These are phyloP conservation scores for Crocidura indochinensis DNA, from an alignment of 2,797 vertebrate genomes.

Conservation along the genomic window DNA sequence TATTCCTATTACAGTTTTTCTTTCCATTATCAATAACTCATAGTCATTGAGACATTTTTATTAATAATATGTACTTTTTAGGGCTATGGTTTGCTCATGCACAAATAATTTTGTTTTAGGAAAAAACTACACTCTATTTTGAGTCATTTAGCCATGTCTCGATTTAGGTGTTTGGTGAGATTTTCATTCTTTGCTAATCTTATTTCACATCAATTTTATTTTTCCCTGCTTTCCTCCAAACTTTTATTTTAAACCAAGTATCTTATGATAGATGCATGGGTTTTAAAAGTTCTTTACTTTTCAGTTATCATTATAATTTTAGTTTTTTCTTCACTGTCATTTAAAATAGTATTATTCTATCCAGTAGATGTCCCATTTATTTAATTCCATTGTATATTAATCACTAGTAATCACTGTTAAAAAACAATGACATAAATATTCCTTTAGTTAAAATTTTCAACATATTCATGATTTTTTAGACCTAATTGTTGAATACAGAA, in stretches of 20 bases:
- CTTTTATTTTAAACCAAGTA: slow-evolving; percentile 9
- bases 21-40: slow-evolving; percentile 66
- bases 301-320: slow-evolving; percentile 32
- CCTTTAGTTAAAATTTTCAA: neutral
- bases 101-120: neutral
- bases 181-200: neutral
- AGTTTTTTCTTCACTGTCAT: neutral
- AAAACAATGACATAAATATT: slow-evolving; percentile 13
- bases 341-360: slow-evolving; percentile 24
- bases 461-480: slow-evolving; percentile 13
- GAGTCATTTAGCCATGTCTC: neutral
- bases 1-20: slow-evolving; percentile 78
- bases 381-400: neutral
- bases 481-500: neutral
- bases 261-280: neutral
- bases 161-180: neutral
- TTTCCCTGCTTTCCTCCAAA: neutral
- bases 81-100: neutral
- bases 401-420: neutral
- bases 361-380: neutral
- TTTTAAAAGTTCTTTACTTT: slow-evolving; percentile 37
- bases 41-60: slow-evolving; percentile 28
- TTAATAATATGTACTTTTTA: neutral
- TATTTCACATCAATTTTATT: neutral
- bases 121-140: slow-evolving; percentile 70